Conservation (phyloP, 2,797 vertebrate species). For the Enteromius afrohamiltoni region DNA sequence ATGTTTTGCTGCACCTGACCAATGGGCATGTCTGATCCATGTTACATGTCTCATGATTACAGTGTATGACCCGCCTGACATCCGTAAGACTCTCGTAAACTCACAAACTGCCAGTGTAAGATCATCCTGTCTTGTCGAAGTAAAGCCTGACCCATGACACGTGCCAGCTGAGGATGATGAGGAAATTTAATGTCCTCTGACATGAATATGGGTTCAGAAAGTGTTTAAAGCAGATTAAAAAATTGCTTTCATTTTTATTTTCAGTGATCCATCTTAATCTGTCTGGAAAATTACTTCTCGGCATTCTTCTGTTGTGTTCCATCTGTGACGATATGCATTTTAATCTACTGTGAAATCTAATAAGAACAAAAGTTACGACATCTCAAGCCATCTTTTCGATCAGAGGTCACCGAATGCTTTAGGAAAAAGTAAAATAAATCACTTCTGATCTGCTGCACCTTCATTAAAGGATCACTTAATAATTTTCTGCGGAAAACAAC, state of each 20-base stretch:
- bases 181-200: conserved; percentile 23
- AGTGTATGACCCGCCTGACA: conserved; percentile 31
- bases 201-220: conserved; percentile 5
- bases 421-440: neutral
- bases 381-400: conserved; percentile 22
- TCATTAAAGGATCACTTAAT: neutral
- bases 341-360: conserved; percentile 33
- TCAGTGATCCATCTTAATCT: conserved; percentile 47
- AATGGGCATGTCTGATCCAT: conserved; percentile 43
- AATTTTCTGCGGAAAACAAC: neutral
- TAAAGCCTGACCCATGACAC: conserved; percentile 17
- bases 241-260: conserved; percentile 40
- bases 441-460: neutral
- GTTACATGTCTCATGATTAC: conserved; percentile 41
- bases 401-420: neutral
- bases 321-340: conserved; percentile 27
- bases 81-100: conserved; percentile 1
- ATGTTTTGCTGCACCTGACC: conserved; percentile 34
- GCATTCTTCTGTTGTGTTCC: neutral
- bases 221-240: conserved; percentile 35
- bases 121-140: conserved; percentile 9
- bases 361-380: conserved; percentile 2
- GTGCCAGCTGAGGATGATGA: neutral
- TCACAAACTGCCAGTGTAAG: conserved; percentile 32
- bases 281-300: conserved; percentile 26